Base-by-base conservation (phyloP, 1,140 invertebrate species). In the Bombyx mandarina region DNA sequence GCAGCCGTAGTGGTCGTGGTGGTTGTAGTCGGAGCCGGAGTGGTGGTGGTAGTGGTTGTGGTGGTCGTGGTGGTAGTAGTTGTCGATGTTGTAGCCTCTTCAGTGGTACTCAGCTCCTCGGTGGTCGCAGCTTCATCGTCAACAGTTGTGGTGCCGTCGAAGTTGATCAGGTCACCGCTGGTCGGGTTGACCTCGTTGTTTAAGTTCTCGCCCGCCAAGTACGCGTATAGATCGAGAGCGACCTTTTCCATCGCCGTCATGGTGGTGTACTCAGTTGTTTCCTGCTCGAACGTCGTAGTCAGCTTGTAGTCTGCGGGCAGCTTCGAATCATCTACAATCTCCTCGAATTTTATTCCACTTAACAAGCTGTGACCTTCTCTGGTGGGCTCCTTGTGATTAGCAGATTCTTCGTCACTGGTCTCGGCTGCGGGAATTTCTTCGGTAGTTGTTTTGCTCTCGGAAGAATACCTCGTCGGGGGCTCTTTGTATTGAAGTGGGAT, bases 241-340 rank as follows among this genome's bases (percentile, higher is more conserved):
- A 93, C 93, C 82, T 95, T 95, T 67, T 95, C 93, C 93, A 94
- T 94, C 0, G 90, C 89, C 3, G 90, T 90, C 65, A 91, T 92
- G 1, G 90, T 91, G 3, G 90, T 89, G 48, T 88, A 90, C 12
- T 92, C 92, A 1, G 91, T 92, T 0, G 91, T 92, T 1, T 90
- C 89, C 56, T 89, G 89, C 9, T 89, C 81, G 45, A 88, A 88
- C n/a, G 80, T 66, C 3, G 81, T 82, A 7, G 77, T 85, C 43
- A 75, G 72, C 55, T 89, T 83, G 61, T 85, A 86, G 63, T 81
- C 77, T 12, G 79, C 57, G 47, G 77, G 75, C 42, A 81, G 63
- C 65, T 84, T 86, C 0, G 80, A 80, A 43, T 83, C 81, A 43
- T 86, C 82, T 12, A 65, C 10, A 22, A 85, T 77, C 64, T 86